Base-by-base conservation (phyloP, 23 tunicate species). In the Styela clava region DNA sequence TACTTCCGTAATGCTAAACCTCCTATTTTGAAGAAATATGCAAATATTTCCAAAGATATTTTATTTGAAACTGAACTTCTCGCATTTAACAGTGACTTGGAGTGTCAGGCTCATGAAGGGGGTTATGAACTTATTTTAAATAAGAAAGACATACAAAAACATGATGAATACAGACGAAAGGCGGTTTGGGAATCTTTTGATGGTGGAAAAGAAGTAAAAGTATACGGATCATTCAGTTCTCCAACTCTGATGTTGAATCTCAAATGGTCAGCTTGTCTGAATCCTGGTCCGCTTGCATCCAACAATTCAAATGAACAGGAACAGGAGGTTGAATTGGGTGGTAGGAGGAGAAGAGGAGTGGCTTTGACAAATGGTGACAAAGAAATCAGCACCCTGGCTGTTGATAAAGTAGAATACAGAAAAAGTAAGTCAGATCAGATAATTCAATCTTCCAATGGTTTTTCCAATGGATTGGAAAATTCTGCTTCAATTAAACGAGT, bases 101-200 rank as follows among this genome's bases (percentile, higher is more conserved):
- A 88, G 67, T 34, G 78, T 25, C 65, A 74, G 29, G 37, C 84
- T 16, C 33, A 68, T 1, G 83, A 82, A 36, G 98, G 98, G 26
- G 86, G 88, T 33, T 93, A 93, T 63, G 98, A 93, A 63, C 79
- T 93, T 12, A 81, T 87, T 0, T 27, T 93, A 63, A 82, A 31
- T 74, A 63, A 88, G 87, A 84, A 77, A 69, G 25, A 35, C 0
- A 31, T 24, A 32, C 30, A 64, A 64, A 79, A 62, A 36, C 2
- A 67, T 12, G 28, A n/a, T n/a, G 91, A 83, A 64, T 78, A 82
- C 24, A 76, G 81, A 78, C 70, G 82, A 36, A 91, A 91, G 33
- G 85, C 91, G 24, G 83, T 86, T 3, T 93, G 98, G 98, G 98
- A 93, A 71, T 87, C 94, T 12, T 71, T 93, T 24, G 92, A 88